phyloP scores from a whole-genome alignment of 2,113 vertebrate species.

The Myodes glareolus region DNA sequence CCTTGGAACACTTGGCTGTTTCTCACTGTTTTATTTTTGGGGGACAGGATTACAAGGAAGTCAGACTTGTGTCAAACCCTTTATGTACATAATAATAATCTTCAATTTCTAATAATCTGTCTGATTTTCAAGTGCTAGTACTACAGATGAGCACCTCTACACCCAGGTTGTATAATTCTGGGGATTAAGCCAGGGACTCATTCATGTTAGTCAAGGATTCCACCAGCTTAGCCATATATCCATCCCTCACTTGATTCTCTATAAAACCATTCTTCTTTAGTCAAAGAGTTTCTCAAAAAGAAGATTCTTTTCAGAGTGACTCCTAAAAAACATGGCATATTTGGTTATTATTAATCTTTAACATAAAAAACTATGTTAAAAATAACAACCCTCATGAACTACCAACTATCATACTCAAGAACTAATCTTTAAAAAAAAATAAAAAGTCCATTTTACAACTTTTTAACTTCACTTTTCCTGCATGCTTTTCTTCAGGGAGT shows the following conservation, averaged over 20 bases:
- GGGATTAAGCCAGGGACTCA: neutral
- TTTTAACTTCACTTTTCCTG: neutral
- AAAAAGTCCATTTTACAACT: neutral
- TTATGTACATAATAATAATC: neutral
- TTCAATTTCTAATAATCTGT: neutral
- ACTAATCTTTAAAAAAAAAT: constrained; percentile 19
- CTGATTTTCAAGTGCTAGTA: neutral
- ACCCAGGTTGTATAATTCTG: neutral
- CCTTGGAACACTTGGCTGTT: neutral
- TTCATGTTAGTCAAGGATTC: neutral
- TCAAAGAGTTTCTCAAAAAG: neutral
- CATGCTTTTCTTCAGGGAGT: neutral
- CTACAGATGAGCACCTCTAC: neutral
- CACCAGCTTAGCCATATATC: neutral
- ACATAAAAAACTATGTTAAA: neutral
- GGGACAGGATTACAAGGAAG: neutral
- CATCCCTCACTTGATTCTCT: neutral
- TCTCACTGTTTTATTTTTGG: neutral
- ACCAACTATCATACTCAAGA: neutral
- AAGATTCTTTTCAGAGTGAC: neutral
- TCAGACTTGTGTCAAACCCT: neutral
- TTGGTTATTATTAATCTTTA: neutral
- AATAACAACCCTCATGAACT: neutral
- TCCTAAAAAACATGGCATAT: neutral
- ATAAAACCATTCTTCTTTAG: neutral